phyloP scores from a whole-genome alignment of 2,113 vertebrate species.

The Polyodon spathula region DNA sequence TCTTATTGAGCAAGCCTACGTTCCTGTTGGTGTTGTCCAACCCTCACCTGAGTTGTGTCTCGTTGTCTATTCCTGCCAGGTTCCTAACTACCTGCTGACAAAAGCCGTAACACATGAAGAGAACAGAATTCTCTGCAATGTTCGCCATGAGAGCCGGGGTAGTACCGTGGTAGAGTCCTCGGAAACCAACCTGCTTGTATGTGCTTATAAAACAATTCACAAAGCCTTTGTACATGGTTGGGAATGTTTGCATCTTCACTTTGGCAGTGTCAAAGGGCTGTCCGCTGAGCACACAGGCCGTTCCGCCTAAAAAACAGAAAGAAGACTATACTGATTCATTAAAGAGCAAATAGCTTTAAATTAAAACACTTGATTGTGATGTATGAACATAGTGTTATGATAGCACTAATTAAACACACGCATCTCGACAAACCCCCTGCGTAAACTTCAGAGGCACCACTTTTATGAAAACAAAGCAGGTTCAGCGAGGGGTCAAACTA shows the following conservation, averaged over 20 bases:
- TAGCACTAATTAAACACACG: too few species aligned
- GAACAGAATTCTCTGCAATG: conserved; percentile 86
- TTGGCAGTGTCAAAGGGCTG: conserved; percentile 93
- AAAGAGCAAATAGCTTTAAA: not conserved
- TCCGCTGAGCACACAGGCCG: conserved; percentile 80
- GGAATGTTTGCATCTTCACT: conserved; percentile 97
- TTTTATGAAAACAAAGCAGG: too few species aligned
- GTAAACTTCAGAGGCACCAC: too few species aligned
- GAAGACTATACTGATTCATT: not conserved
- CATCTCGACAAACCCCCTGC: too few species aligned
- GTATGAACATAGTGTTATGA: not conserved
- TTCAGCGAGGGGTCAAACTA: too few species aligned
- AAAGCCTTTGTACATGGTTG: conserved; percentile 71
- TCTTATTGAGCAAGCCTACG: not conserved
- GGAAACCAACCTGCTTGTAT: conserved; percentile 78
- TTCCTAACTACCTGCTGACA: conserved; percentile 81
- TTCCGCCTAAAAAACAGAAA: conserved; percentile 54
- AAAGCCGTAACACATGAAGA: conserved; percentile 96
- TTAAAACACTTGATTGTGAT: not conserved
- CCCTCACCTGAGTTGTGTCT: conserved; percentile 74
- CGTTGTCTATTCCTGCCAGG: conserved; percentile 53
- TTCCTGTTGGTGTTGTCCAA: too few species aligned
- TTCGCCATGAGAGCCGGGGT: conserved; percentile 84
- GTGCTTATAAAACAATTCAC: conserved; percentile 74
- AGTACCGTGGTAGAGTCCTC: conserved; percentile 87